phyloP scores from a whole-genome alignment of 2,797 vertebrate species.

The Clarias laeviceps region DNA sequence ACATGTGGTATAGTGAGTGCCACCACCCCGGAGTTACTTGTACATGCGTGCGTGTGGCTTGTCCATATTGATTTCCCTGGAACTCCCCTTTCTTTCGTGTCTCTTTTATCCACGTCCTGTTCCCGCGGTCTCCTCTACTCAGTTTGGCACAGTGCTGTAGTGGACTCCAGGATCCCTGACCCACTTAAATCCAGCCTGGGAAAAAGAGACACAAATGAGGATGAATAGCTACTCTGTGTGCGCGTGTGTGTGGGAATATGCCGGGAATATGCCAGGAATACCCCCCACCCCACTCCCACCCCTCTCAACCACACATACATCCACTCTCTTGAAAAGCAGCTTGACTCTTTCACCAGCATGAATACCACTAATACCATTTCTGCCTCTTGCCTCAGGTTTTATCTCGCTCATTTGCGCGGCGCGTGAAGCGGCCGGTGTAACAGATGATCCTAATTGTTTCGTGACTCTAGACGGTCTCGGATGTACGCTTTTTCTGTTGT shows the following conservation, averaged over 20 bases:
- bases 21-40: not conserved
- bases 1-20: not conserved
- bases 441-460: conserved; percentile 39
- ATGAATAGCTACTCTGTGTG: conserved; percentile 63
- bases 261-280: conserved; percentile 9
- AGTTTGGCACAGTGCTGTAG: conserved; percentile 52
- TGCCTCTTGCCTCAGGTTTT: conserved; percentile 37
- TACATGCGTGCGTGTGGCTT: conserved; percentile 9
- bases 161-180: conserved; percentile 68
- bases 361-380: conserved; percentile 24
- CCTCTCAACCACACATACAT: conserved; percentile 9
- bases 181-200: conserved; percentile 65
- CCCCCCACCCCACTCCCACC: conserved; percentile 10
- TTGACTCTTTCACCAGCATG: conserved; percentile 39
- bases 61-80: conserved; percentile 34
- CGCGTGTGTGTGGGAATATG: not conserved
- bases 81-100: conserved; percentile 28
- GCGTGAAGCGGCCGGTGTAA: not conserved
- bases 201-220: conserved; percentile 61
- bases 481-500: conserved; percentile 50
- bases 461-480: conserved; percentile 33
- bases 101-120: conserved; percentile 33
- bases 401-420: conserved; percentile 28
- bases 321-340: conserved; percentile 49
- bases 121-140: conserved; percentile 49